Evolutionary conservation across 2,113 vertebrate genomes (phyloP).

Genomic region (Saccopteryx bilineata): DNA sequence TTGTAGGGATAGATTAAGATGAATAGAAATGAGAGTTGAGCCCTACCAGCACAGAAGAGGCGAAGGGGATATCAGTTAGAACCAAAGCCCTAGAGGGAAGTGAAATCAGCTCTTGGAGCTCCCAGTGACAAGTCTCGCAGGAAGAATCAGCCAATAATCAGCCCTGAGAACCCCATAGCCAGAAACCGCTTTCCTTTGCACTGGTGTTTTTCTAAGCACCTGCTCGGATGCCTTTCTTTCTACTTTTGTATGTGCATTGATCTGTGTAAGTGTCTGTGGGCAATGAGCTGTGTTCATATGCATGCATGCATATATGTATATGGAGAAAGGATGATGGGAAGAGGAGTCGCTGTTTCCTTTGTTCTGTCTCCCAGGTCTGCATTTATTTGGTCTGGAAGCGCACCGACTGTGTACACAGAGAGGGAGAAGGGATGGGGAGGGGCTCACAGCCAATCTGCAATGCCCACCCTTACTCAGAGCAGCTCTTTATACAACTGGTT

Average conservation of each 20-base stretch:
- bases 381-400: conserved; percentile 8
- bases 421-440: neutral
- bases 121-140: neutral
- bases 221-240: neutral
- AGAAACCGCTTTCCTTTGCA: neutral
- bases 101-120: neutral
- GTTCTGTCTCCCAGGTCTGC: neutral
- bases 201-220: neutral
- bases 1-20: neutral
- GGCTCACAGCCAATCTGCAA: neutral
- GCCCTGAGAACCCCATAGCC: neutral
- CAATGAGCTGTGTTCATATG: neutral
- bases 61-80: neutral
- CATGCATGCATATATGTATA: too few species aligned
- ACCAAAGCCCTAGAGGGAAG: neutral
- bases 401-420: neutral
- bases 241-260: neutral
- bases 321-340: neutral
- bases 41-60: neutral
- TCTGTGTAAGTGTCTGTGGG: neutral
- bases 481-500: neutral
- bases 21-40: neutral
- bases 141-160: neutral
- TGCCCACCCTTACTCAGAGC: neutral
- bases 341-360: neutral